A percentile compares a stretch with the other conserved stretches of the same genome.
phyloP scores from a whole-genome alignment of 2,113 vertebrate species.

The Forbesichthys papilliferus region DNA sequence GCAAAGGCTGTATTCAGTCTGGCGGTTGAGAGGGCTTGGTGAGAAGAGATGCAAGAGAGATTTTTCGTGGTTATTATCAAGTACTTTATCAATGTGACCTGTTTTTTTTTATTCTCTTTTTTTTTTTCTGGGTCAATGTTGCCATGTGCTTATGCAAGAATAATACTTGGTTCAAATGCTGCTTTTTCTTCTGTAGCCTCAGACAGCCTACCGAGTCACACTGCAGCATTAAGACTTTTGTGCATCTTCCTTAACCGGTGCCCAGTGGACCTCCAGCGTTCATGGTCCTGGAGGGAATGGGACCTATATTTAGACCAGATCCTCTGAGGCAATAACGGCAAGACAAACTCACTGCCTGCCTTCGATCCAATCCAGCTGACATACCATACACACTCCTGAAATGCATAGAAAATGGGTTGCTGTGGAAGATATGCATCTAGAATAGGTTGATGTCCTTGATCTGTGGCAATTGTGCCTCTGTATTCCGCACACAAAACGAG shows the following conservation, averaged over 20 bases:
- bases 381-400: slow-evolving; percentile 14
- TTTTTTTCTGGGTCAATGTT: slow-evolving; percentile 42
- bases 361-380: slow-evolving; percentile 29
- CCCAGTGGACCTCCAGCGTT: slow-evolving; percentile 29
- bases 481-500: not conserved
- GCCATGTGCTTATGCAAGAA: slow-evolving; percentile 23
- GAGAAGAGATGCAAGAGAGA: slow-evolving; percentile 50
- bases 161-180: slow-evolving; percentile 20
- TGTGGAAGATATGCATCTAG: slow-evolving; percentile 18
- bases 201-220: not conserved
- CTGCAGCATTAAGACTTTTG: not conserved
- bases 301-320: slow-evolving; percentile 62
- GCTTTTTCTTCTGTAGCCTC: slow-evolving; percentile 1
- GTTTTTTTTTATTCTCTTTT: not conserved
- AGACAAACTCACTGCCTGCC: slow-evolving; percentile 35
- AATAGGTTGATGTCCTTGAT: slow-evolving; percentile 23
- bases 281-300: slow-evolving; percentile 35
- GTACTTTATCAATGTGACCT: slow-evolving; percentile 42
- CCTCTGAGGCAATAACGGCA: slow-evolving; percentile 38
- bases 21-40: slow-evolving; percentile 51
- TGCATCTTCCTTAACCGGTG: slow-evolving; percentile 13
- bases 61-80: slow-evolving; percentile 58
- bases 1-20: slow-evolving; percentile 51
- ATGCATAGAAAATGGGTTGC: slow-evolving; percentile 30
- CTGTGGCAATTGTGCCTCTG: slow-evolving; percentile 12